Evolutionary conservation across 2,797 vertebrate species (phyloP).

Genomic region (Sebastes paucispinis): DNA sequence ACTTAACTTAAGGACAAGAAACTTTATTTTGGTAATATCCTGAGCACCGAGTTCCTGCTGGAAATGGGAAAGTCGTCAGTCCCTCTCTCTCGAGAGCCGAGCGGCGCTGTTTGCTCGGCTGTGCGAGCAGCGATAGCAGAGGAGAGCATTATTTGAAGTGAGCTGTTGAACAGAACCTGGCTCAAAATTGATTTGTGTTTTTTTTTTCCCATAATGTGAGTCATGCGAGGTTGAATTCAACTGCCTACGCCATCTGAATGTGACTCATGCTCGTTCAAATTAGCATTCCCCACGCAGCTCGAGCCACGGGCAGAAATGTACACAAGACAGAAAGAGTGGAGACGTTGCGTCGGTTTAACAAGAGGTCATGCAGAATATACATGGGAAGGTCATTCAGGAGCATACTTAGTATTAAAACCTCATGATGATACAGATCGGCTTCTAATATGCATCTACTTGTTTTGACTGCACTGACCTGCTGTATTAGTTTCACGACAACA

Average conservation of each 20-base stretch:
- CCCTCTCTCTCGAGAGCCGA: neutral
- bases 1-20: neutral
- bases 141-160: slow-evolving; percentile 15
- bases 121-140: neutral
- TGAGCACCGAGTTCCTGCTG: neutral
- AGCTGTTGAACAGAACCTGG: slow-evolving; percentile 23
- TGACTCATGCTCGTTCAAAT: slow-evolving; percentile 25
- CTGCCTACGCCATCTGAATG: neutral
- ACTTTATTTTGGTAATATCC: slow-evolving; percentile 1
- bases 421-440: neutral
- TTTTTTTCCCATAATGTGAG: slow-evolving; percentile 18
- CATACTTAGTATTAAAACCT: neutral
- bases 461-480: neutral
- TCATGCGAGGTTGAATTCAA: slow-evolving; percentile 19
- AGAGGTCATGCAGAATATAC: neutral
- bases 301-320: neutral
- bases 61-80: slow-evolving; percentile 7
- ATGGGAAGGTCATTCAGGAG: neutral
- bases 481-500: neutral
- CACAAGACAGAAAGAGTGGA: neutral
- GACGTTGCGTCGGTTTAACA: neutral
- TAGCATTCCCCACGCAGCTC: slow-evolving; percentile 12
- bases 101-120: neutral
- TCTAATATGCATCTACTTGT: neutral
- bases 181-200: slow-evolving; percentile 35